phyloP scores from a whole-genome alignment of 2,888 invertebrate genomes.

The Volucella zonaria region DNA sequence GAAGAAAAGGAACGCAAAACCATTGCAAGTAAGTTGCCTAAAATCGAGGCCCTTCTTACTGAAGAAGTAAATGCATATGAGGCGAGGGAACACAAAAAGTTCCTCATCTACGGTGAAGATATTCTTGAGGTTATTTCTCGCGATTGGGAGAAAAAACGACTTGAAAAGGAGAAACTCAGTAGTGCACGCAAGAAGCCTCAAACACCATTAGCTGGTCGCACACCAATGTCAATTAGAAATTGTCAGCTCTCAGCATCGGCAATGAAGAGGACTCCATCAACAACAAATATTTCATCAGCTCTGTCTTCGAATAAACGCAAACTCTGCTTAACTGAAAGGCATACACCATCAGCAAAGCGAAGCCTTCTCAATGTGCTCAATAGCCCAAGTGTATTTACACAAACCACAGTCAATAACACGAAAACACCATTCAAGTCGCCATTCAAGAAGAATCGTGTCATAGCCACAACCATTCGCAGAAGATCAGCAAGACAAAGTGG shows the following conservation, averaged over 20 bases:
- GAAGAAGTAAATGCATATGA: conserved; percentile 84
- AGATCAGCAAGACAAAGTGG: conserved; percentile 77
- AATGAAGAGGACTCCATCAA: conserved; percentile 78
- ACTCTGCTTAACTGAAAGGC: conserved; percentile 56
- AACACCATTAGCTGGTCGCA: conserved; percentile 73
- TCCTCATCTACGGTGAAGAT: conserved; percentile 86
- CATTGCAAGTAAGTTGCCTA: conserved; percentile 88
- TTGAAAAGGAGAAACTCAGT: conserved; percentile 78
- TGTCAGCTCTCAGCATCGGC: conserved; percentile 73
- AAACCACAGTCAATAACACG: conserved; percentile 48
- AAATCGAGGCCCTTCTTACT: conserved; percentile 87
- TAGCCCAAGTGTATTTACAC: conserved; percentile 74
- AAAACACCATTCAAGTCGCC: conserved; percentile 76
- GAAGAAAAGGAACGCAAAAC: conserved; percentile 94
- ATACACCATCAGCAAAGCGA: conserved; percentile 78
- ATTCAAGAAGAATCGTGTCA: conserved; percentile 76
- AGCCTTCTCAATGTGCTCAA: conserved; percentile 77
- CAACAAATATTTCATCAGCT: conserved; percentile 68
- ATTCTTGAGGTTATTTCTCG: conserved; percentile 85
- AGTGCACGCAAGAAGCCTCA: conserved; percentile 83
- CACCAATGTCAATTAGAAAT: conserved; percentile 78
- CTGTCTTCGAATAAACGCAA: conserved; percentile 77
- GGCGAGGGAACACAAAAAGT: conserved; percentile 83
- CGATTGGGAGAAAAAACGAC: conserved; percentile 85
- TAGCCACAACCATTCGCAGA: conserved; percentile 78